These are phyloP conservation scores for Lycopodina hypogea DNA, from an alignment of 37 sponge, comb jelly and placozoan species.

Conservation along the genomic window DNA sequence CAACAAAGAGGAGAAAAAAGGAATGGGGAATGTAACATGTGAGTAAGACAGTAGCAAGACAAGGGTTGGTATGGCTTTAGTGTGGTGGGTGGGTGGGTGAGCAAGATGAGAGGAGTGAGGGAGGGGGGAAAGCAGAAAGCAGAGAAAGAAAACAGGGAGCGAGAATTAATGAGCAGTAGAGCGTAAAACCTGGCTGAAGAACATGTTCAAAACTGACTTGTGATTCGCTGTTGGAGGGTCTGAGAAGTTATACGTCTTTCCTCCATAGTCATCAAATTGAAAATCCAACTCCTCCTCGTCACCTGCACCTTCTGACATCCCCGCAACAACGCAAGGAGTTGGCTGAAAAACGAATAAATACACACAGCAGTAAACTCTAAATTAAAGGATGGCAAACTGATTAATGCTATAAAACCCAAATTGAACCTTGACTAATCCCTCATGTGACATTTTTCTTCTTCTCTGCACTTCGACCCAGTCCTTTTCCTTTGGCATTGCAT, in stretches of 20 bases:
- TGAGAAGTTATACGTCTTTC: slow-evolving; percentile 53
- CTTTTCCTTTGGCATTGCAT: background rate
- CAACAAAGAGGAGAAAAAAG: background rate
- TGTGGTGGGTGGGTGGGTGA: background rate
- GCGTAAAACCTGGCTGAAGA: no score
- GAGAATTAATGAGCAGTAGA: background rate
- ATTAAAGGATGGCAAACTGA: no score
- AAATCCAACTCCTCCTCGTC: slow-evolving; percentile 63
- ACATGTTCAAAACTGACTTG: no score
- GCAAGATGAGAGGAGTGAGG: background rate
- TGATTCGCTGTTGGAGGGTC: slow-evolving; percentile 20
- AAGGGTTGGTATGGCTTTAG: background rate
- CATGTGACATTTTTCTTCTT: slow-evolving; percentile 30
- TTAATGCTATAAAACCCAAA: no score
- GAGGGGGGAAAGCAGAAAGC: background rate
- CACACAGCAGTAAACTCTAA: background rate
- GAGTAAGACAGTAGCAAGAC: background rate
- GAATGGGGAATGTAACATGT: slow-evolving; percentile 5
- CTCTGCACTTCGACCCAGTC: slow-evolving; percentile 57
- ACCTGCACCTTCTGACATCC: background rate
- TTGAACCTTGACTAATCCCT: slow-evolving; percentile 23
- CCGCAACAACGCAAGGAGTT: background rate
- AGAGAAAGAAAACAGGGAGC: background rate
- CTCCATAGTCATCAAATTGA: slow-evolving; percentile 59
- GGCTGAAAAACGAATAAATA: background rate